These are phyloP conservation scores for Antedon mediterranea DNA, from an alignment of 53 echinoderm and acorn worm species.

Conservation along the genomic window DNA sequence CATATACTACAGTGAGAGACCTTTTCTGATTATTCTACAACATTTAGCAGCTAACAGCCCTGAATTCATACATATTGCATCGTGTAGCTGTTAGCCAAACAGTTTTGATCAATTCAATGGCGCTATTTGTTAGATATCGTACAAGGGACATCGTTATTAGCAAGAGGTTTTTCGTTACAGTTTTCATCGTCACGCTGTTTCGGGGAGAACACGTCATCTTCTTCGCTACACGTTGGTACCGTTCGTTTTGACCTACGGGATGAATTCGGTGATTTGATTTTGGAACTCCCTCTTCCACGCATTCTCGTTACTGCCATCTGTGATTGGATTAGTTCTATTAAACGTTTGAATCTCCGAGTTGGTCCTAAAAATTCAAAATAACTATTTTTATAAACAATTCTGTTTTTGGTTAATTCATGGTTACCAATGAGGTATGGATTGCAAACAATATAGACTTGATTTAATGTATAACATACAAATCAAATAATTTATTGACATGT, in stretches of 20 bases:
- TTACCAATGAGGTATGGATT: no score
- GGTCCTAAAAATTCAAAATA: constrained; percentile 36
- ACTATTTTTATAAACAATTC: neutral
- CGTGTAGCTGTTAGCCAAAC: neutral
- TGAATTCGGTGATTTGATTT: neutral
- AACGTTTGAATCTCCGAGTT: constrained; percentile 65
- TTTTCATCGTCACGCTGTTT: neutral
- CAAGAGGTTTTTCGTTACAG: neutral
- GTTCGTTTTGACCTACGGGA: neutral
- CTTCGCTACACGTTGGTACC: neutral
- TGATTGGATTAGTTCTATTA: constrained; percentile 70
- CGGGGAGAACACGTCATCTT: neutral
- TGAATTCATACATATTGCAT: neutral
- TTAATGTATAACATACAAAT: no score
- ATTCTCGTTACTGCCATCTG: constrained; percentile 65
- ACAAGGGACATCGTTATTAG: neutral
- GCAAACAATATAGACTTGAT: no score
- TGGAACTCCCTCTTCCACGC: neutral
- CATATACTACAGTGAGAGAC: neutral
- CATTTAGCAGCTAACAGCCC: neutral
- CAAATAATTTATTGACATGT: no score
- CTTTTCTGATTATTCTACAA: neutral
- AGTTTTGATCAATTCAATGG: neutral
- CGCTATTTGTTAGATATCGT: neutral
- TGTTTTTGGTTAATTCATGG: neutral